Percentiles rank a stretch among this genome's conserved stretches.
These are phyloP conservation scores for Ia io DNA, from an alignment of 2,113 vertebrate species.

Conservation along the genomic window DNA sequence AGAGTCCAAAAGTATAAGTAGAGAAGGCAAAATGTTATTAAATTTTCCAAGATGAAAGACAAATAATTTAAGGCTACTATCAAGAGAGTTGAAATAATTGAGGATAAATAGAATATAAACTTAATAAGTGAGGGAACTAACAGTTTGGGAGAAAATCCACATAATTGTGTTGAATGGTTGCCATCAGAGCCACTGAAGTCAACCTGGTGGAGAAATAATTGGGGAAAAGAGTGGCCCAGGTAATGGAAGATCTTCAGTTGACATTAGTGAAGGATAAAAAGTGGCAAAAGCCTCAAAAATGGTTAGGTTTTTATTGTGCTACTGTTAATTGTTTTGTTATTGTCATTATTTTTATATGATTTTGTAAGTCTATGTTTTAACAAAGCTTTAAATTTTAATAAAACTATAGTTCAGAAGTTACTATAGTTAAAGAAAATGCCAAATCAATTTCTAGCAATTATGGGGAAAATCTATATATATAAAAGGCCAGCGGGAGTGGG, in stretches of 20 bases:
- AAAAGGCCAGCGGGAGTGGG: too few relatives aligned
- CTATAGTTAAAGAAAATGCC: not conserved
- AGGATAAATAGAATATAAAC: not conserved
- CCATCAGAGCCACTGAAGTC: not conserved
- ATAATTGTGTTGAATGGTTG: not conserved
- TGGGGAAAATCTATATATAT: not conserved
- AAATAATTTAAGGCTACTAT: not conserved
- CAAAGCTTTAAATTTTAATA: not conserved
- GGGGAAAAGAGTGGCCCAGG: not conserved
- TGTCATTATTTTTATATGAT: not conserved
- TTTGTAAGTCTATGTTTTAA: not conserved
- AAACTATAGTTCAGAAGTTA: not conserved
- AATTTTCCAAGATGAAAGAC: not conserved
- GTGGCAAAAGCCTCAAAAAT: not conserved
- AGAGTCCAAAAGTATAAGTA: not conserved
- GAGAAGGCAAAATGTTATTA: not conserved
- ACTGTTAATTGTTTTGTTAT: not conserved
- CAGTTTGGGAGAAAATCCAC: not conserved
- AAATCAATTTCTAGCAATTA: not conserved
- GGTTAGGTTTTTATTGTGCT: not conserved
- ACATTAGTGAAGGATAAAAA: not conserved
- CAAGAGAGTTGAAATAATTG: not conserved
- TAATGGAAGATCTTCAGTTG: not conserved
- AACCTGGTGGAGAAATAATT: not conserved
- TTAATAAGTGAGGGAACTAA: not conserved